Percentiles rank a stretch among this genome's conserved stretches.
These are phyloP conservation scores for Strongylocentrotus purpuratus DNA, from an alignment of 35 echinoderm and acorn worm species.

Conservation along the genomic window DNA sequence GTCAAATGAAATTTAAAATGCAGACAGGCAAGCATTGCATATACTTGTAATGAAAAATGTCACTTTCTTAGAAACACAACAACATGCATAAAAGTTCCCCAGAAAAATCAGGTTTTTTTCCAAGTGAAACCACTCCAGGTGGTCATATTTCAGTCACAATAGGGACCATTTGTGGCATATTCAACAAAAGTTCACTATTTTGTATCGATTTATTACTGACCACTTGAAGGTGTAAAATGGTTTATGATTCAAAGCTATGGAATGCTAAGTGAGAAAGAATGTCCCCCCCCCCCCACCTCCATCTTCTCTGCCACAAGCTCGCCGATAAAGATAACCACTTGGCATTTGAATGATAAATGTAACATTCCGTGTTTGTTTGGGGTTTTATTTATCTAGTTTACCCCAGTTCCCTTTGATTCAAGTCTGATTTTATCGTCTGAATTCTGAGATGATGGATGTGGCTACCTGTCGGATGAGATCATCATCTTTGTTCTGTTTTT, in stretches of 20 bases:
- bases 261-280: neutral
- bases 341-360: neutral
- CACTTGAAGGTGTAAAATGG: neutral
- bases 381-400: neutral
- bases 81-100: neutral
- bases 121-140: neutral
- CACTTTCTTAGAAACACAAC: neutral
- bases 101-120: neutral
- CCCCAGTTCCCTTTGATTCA: neutral
- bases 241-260: neutral
- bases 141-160: conserved; percentile 6
- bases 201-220: neutral
- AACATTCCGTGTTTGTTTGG: neutral
- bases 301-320: too few relatives aligned
- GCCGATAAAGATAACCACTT: neutral
- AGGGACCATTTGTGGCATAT: neutral
- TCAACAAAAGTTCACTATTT: neutral
- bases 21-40: neutral
- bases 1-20: neutral
- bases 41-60: neutral
- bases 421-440: neutral
- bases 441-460: neutral
- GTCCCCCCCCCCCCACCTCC: neutral
- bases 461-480: too few relatives aligned
- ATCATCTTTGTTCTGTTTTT: too few relatives aligned